Percentiles rank a stretch among this genome's conserved stretches.
Conservation (phyloP, 2,888 invertebrate genomes). For the Anaspis maculata region DNA sequence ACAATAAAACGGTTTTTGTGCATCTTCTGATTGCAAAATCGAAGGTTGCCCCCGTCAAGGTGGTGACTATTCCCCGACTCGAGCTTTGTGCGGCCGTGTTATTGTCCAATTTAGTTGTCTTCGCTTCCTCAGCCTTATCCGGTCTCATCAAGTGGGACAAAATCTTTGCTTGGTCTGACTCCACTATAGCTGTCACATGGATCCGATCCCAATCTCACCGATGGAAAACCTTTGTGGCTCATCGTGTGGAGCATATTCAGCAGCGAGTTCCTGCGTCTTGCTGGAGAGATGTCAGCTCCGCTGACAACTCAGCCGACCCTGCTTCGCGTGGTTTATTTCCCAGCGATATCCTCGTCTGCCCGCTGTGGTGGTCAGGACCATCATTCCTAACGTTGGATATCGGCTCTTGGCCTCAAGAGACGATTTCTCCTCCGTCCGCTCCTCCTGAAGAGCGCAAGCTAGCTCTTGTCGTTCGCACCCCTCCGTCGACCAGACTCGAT, state of each 20-base stretch:
- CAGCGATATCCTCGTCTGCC: not conserved
- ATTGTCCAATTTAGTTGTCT: not conserved
- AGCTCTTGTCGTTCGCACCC: too few relatives aligned
- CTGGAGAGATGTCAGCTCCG: not conserved
- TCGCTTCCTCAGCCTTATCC: too few relatives aligned
- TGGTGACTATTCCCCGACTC: not conserved
- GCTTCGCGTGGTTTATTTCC: not conserved
- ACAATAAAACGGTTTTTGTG: not conserved
- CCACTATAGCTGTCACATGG: not conserved
- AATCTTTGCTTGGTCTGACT: not conserved
- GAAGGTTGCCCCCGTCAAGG: not conserved
- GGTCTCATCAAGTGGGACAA: not conserved
- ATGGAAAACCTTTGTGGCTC: not conserved
- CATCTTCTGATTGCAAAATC: not conserved
- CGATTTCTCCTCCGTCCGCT: too few relatives aligned
- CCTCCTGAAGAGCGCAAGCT: too few relatives aligned
- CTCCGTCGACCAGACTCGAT: too few relatives aligned
- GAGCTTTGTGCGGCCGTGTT: not conserved
- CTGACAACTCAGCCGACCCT: conserved; percentile 1
- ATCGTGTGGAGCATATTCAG: not conserved
- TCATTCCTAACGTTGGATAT: too few relatives aligned
- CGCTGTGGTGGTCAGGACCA: not conserved
- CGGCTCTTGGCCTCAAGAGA: too few relatives aligned
- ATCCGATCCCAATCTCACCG: not conserved
- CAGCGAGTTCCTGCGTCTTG: too few relatives aligned